A percentile compares a stretch with the other conserved stretches of the same genome.
These are phyloP conservation scores for Steinernema hermaphroditum DNA, from an alignment of 2,888 invertebrate species.

Conservation along the genomic window DNA sequence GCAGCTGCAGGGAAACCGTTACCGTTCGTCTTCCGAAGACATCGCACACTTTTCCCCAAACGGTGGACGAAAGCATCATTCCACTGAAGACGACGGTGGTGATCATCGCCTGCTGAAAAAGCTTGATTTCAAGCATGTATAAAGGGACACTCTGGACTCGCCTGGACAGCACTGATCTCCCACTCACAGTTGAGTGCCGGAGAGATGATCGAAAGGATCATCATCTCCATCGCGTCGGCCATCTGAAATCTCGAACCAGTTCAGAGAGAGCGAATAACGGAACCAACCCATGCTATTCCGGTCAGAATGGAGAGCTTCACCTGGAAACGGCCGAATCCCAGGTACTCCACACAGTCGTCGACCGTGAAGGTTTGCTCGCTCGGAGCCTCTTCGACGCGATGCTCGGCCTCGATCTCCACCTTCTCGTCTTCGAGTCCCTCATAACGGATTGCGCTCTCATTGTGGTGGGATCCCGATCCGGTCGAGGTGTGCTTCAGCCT, in stretches of 20 bases:
- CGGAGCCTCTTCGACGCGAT: conserved; percentile 14
- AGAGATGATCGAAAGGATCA: conserved; percentile 87
- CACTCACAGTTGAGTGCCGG: conserved; percentile 92
- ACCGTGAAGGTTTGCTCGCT: conserved; percentile 65
- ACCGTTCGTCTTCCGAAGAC: conserved; percentile 59
- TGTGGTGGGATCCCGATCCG: conserved; percentile 1
- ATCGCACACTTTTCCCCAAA: conserved; percentile 93
- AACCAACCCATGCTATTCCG: conserved; percentile 69
- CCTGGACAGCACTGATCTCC: conserved; percentile 75
- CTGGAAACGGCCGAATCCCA: conserved; percentile 71
- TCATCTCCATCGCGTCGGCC: conserved; percentile 99
- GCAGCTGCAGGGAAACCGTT: neutral
- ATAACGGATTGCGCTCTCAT: conserved; percentile 39
- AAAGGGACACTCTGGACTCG: too few relatives aligned
- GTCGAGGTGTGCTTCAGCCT: conserved; percentile 7
- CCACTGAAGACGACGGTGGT: conserved; percentile 91
- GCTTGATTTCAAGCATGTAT: conserved; percentile 73
- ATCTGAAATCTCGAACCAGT: conserved; percentile 87
- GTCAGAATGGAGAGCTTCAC: conserved; percentile 69
- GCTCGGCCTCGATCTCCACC: conserved; percentile 42
- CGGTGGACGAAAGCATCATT: conserved; percentile 94
- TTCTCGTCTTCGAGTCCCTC: conserved; percentile 50
- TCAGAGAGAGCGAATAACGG: neutral
- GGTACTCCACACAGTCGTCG: conserved; percentile 70
- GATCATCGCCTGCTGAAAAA: conserved; percentile 79